Evolutionary conservation across 2,113 vertebrate genomes (phyloP).

Genomic region (Amazona vittata): DNA sequence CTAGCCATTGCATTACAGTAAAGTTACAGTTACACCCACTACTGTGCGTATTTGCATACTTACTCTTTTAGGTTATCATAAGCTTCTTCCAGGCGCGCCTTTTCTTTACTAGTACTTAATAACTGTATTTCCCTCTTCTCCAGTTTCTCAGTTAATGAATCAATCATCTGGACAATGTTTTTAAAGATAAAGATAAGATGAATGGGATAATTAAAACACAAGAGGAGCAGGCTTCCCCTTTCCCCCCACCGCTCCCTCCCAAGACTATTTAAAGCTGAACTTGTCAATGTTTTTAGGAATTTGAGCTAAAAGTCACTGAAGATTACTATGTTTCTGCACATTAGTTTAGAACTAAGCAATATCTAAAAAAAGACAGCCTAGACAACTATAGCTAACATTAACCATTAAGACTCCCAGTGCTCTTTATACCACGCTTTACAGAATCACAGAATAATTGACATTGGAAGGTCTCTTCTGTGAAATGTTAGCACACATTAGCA

Average conservation of each 20-base stretch:
- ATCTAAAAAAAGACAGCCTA: not conserved
- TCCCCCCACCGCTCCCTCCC: not conserved
- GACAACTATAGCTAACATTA: not conserved
- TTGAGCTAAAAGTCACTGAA: not conserved
- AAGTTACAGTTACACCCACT: not conserved
- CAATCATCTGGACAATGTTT: slow-evolving; percentile 81
- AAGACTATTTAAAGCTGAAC: not conserved
- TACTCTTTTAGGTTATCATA: slow-evolving; percentile 98
- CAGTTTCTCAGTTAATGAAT: slow-evolving; percentile 88
- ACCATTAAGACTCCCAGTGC: not conserved
- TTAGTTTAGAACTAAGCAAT: not conserved
- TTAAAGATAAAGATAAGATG: slow-evolving; percentile 44
- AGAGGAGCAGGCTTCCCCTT: not conserved
- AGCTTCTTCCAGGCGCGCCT: slow-evolving; percentile 90
- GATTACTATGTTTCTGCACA: not conserved
- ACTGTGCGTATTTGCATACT: slow-evolving; percentile 71
- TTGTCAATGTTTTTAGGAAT: not conserved
- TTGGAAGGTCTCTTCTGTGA: not conserved
- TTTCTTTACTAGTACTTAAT: slow-evolving; percentile 93
- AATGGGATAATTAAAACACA: slow-evolving; percentile 12
- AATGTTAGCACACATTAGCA: not conserved
- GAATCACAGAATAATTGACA: not conserved
- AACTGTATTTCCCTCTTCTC: slow-evolving; percentile 95
- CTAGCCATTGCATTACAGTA: not conserved
- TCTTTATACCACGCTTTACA: not conserved